Conservation (phyloP, 35 echinoderm and acorn worm genomes). For the Diadema setosum region DNA sequence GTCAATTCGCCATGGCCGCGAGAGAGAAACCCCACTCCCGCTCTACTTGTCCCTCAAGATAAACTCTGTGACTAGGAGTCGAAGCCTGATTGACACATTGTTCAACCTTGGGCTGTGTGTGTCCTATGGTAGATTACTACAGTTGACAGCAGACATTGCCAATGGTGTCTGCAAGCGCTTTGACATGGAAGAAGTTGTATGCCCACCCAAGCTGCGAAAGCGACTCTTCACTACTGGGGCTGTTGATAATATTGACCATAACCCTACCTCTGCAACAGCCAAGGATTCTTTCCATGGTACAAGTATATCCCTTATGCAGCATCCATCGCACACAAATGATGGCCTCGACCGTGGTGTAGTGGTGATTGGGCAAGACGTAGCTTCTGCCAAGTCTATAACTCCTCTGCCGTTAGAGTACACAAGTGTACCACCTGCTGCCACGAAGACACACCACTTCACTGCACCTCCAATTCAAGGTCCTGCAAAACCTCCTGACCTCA, state of each 20-base stretch:
- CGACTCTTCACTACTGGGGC: constrained; percentile 52
- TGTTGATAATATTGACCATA: constrained; percentile 82
- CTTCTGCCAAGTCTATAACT: not conserved
- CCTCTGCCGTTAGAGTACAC: not conserved
- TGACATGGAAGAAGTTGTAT: constrained; percentile 70
- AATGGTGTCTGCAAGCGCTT: constrained; percentile 58
- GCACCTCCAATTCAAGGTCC: not conserved
- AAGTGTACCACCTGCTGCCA: not conserved
- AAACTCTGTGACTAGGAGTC: constrained; percentile 22
- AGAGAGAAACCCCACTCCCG: constrained; percentile 42
- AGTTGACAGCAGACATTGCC: constrained; percentile 29
- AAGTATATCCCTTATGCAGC: not conserved
- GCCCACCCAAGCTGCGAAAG: constrained; percentile 42
- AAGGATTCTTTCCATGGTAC: constrained; percentile 79
- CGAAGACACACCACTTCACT: not conserved
- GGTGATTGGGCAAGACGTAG: not conserved
- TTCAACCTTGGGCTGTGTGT: constrained; percentile 29
- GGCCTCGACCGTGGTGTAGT: not conserved
- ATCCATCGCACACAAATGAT: not conserved
- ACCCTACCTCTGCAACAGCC: constrained; percentile 59
- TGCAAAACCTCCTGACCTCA: not conserved
- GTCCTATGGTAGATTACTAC: constrained; percentile 59
- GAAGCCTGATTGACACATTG: constrained; percentile 26
- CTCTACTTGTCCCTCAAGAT: constrained; percentile 19
- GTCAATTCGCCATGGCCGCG: not conserved